Evolutionary conservation across 2,797 vertebrate genomes (phyloP).

Genomic region (Rhodeus uyekii): DNA sequence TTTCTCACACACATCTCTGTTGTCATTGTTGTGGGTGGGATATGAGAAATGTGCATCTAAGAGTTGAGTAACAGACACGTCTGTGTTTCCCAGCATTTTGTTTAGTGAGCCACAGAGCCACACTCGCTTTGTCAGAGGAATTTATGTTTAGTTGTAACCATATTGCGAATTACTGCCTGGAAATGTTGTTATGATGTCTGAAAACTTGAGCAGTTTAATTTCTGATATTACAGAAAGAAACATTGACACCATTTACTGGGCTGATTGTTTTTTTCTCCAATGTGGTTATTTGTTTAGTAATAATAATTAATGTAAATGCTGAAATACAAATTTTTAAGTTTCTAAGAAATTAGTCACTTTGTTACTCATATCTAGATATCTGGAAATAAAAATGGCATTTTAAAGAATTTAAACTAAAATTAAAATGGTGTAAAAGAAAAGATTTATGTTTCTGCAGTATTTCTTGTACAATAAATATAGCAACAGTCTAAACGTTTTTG

Average conservation of each 20-base stretch:
- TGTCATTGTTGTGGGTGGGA: conserved; percentile 6
- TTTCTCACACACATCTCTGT: conserved; percentile 2
- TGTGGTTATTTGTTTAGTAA: not conserved
- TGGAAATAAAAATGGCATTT: not conserved
- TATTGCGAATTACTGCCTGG: conserved; percentile 2
- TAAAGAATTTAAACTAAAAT: not conserved
- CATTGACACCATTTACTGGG: not conserved
- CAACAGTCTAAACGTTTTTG: not conserved
- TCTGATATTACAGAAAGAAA: not conserved
- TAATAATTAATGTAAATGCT: not conserved
- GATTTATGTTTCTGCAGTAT: not conserved
- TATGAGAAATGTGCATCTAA: not conserved
- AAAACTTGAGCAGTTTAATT: not conserved
- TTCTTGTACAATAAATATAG: not conserved
- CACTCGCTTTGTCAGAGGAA: conserved; percentile 2
- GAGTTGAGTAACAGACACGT: not conserved
- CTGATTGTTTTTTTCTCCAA: not conserved
- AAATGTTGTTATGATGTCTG: not conserved
- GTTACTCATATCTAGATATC: not conserved
- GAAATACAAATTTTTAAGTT: not conserved
- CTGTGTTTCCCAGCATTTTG: conserved; percentile 24
- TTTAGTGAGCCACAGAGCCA: not conserved
- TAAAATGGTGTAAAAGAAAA: not conserved
- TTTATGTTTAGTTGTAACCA: conserved; percentile 14
- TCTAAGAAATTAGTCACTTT: not conserved